Percentiles rank a stretch among this genome's conserved stretches.
Conservation (phyloP, 2,888 invertebrate species). For the Sesia bembeciformis region DNA sequence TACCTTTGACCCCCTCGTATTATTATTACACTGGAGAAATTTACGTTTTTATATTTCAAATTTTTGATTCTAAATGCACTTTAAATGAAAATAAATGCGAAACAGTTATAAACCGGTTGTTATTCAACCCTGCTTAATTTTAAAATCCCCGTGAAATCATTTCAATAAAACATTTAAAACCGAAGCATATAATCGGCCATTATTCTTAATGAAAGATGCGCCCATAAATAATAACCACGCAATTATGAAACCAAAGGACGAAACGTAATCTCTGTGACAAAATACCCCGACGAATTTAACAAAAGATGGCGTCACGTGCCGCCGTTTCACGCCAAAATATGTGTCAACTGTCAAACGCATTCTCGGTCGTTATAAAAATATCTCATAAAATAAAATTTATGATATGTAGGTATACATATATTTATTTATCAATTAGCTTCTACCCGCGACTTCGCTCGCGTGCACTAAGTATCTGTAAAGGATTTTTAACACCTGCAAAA, state of each 20-base stretch:
- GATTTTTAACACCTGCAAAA: too few relatives aligned
- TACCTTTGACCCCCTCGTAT: too few relatives aligned
- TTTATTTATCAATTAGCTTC: too few relatives aligned
- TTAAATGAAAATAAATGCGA: too few relatives aligned
- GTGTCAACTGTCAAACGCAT: constrained; percentile 45
- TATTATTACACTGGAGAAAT: too few relatives aligned
- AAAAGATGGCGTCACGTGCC: constrained; percentile 58
- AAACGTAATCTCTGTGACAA: constrained; percentile 38
- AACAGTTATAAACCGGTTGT: too few relatives aligned
- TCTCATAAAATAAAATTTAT: neutral
- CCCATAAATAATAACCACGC: constrained; percentile 32
- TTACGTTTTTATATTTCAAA: too few relatives aligned
- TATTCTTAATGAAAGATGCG: constrained; percentile 13
- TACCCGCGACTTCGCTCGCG: too few relatives aligned
- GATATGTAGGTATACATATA: too few relatives aligned
- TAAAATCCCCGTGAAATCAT: constrained; percentile 3
- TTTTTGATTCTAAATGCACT: too few relatives aligned
- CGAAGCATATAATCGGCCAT: constrained; percentile 25
- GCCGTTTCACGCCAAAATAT: constrained; percentile 39
- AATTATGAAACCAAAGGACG: constrained; percentile 26
- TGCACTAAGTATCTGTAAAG: too few relatives aligned
- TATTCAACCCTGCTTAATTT: too few relatives aligned
- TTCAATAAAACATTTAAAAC: constrained; percentile 35
- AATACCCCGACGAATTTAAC: constrained; percentile 37
- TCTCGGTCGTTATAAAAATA: constrained; percentile 23